Evolutionary conservation across 2,888 invertebrate genomes (phyloP), one percentile per base, ranked within the genome.

Genomic region (Orthosia incerta): DNA sequence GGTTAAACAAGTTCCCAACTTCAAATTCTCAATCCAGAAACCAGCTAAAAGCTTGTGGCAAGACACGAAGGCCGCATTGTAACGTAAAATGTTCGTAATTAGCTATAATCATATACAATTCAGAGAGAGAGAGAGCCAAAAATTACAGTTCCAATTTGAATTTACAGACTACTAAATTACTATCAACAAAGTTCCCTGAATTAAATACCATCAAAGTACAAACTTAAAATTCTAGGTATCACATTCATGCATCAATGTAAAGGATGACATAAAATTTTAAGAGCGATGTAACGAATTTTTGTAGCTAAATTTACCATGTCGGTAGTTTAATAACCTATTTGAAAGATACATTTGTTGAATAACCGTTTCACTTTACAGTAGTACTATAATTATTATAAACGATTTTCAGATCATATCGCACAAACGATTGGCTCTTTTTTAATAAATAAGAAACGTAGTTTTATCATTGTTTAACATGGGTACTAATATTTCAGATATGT

Each of bases 171-270:
- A 1, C 7, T 12, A 13, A 20, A 20, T 18, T 45, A 60, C 39
- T 53, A 55, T 45, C 11, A 59, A 71, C 20, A 15, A 61, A 53
- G 20, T 53, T 72, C 31, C 46, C 51, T 31, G 18, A 20, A 15
- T 50, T 56, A 56, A 20, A 56, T 50, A 74, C 12, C 56, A 48
- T 70, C 46, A 57, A 61, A 80, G 79, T 80, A 80, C 77, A 80
- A 80, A 80, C 20, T 60, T 63, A 15, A 72, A 51, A 57, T 68
- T 56, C 46, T 74, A 68, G 51, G 57, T 15, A 12, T 62, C 26
- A 18, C 51, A 66, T 66, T 62, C 48, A 55, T n/a, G 12, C 23
- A 60, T 31, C 46, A 53, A 53, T 72, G 20, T 46, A 48, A 55
- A 67, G 18, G n/a, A 31, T 55, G 46, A 31, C 11, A 67, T 55